Percentiles rank a stretch among this genome's conserved stretches.
phyloP scores from a whole-genome alignment of 1,140 invertebrate genomes.

The Cecropterus lyciades region DNA sequence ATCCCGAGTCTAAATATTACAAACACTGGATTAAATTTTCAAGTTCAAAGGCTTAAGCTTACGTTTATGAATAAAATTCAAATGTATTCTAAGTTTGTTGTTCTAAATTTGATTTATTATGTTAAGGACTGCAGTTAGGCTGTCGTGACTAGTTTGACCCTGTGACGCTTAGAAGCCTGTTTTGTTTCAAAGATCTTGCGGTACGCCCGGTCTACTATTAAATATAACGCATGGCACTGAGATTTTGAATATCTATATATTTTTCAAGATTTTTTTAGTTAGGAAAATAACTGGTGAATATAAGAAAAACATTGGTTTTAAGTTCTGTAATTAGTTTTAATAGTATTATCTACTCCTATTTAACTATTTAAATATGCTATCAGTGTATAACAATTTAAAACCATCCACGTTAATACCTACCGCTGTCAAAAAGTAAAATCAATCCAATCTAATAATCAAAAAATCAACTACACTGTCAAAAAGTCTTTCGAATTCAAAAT shows the following conservation, averaged over 20 bases:
- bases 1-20: background rate
- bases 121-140: slow-evolving; percentile 10
- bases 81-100: slow-evolving; percentile 5
- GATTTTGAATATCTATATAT: slow-evolving; percentile 8
- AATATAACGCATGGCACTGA: slow-evolving; percentile 25
- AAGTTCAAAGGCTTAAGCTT: background rate
- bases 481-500: no score
- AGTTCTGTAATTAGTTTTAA: no score
- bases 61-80: background rate
- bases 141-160: slow-evolving; percentile 40
- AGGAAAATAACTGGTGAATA: background rate
- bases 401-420: no score
- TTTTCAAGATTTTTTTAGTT: no score
- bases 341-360: no score
- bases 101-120: slow-evolving; percentile 30
- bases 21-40: background rate
- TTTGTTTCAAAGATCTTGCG: slow-evolving; percentile 34
- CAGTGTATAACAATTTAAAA: no score
- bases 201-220: slow-evolving; percentile 39
- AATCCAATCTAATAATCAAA: no score
- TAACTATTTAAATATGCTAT: no score
- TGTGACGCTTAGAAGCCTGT: slow-evolving; percentile 23
- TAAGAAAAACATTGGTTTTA: background rate
- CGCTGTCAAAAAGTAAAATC: no score
- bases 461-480: no score